Base-by-base conservation (phyloP, 1,140 invertebrate genomes). In the Phortica variegata region DNA sequence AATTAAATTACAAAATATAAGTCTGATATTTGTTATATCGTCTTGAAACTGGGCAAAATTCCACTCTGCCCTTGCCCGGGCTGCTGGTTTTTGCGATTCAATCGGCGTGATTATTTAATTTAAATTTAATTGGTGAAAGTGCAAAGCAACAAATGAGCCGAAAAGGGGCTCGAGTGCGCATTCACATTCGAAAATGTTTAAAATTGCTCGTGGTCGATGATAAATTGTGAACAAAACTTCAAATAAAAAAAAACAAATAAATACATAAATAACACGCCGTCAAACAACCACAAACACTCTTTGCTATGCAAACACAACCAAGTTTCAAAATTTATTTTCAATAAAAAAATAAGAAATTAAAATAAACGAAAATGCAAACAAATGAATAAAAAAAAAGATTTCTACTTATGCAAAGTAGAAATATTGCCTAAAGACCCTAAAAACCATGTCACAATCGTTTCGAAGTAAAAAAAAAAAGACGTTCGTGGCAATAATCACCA, bases 371-470 rank as follows among this genome's bases (percentile, higher is more conserved):
- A 66, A 68, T 59, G 56, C 62, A 65, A 65, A 49, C 56, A 66
- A 66, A 66, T 66, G 62, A 32, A 43, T 33, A 46, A 38, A 20
- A 51, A 56, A 54, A 47, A 58, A 66, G 54, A 61, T 69, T 69
- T 69, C 65, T 69, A 69, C 58, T 69, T 69, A 69, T 69, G 65
- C 65, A 69, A 69, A 69, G 65, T 63, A 69, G 65, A 65, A 61
- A 70, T 70, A 69, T 69, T 69, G 65, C 65, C 66, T 56, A 65
- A 69, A 69, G 53, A 65, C 65, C 61, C 65, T 61, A 69, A 69
- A 65, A 61, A n/a, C 21, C 65, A 59, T 69, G 65, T 69, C 65
- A 69, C 65, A 69, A 69, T 47, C 50, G 55, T 51, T 48, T 45
- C 56, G 31, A 34, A 42, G 46, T 20, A 49, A 15, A 33, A 42